A percentile compares a stretch with the other conserved stretches of the same genome.
Evolutionary conservation across 2,888 invertebrate genomes (phyloP).

Genomic region (Euplexia lucipara): DNA sequence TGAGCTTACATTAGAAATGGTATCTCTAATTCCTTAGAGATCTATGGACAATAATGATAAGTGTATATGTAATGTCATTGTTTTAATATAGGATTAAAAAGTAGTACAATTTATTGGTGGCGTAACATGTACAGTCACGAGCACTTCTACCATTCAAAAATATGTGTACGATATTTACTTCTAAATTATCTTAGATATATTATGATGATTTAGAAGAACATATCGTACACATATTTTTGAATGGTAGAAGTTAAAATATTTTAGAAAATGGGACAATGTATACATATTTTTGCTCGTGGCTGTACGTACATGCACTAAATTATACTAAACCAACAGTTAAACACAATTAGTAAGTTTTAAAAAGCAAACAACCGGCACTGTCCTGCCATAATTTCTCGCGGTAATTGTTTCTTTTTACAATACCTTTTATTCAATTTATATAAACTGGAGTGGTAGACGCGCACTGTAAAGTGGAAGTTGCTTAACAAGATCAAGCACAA

Average conservation of each 20-base stretch:
- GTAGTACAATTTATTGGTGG: background rate
- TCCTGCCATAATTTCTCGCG: constrained; percentile 19
- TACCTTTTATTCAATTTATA: constrained; percentile 51
- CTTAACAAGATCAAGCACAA: constrained; percentile 79
- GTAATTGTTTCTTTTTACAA: constrained; percentile 40
- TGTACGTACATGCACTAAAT: constrained; percentile 30
- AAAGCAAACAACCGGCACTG: constrained; percentile 14
- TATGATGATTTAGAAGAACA: no score
- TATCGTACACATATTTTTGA: no score
- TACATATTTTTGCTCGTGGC: no score
- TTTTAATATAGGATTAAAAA: background rate
- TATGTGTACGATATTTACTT: no score
- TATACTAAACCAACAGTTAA: constrained; percentile 22
- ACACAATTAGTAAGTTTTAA: constrained; percentile 26
- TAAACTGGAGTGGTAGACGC: constrained; percentile 54
- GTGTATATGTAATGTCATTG: background rate
- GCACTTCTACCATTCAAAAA: no score
- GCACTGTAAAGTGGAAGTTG: constrained; percentile 64
- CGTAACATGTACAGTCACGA: no score
- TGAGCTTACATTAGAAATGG: background rate
- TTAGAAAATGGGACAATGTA: no score
- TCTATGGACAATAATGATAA: background rate
- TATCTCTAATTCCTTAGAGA: background rate
- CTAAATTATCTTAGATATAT: no score
- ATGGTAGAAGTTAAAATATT: no score